Conservation (phyloP, 2,113 vertebrate species). For the Microcebus tavaratra region DNA sequence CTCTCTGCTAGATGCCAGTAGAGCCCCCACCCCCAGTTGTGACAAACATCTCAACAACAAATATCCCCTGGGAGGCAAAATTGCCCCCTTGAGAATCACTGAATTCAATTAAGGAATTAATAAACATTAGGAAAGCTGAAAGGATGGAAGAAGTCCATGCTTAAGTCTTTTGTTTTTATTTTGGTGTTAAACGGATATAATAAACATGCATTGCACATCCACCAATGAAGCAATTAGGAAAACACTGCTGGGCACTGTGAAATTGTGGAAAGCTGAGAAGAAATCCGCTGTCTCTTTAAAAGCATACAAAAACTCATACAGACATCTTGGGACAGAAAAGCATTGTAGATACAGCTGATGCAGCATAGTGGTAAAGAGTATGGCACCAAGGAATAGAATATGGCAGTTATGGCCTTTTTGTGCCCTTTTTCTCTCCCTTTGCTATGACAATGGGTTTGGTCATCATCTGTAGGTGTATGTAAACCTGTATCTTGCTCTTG, state of each 20-base stretch:
- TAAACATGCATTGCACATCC: neutral
- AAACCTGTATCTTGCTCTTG: too few relatives aligned
- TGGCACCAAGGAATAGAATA: neutral
- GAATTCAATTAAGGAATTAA: neutral
- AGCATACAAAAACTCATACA: neutral
- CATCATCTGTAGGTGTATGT: too few relatives aligned
- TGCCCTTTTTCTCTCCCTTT: too few relatives aligned
- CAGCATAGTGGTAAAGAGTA: neutral
- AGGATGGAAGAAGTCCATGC: neutral
- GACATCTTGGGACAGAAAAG: neutral
- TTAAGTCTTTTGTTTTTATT: slow-evolving; percentile 4
- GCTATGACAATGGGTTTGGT: too few relatives aligned
- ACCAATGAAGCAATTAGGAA: neutral
- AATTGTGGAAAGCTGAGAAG: neutral
- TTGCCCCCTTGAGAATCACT: neutral
- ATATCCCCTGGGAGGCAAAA: neutral
- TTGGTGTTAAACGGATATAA: slow-evolving; percentile 18
- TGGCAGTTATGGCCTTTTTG: too few relatives aligned
- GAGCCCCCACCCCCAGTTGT: neutral
- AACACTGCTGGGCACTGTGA: neutral
- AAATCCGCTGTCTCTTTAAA: neutral
- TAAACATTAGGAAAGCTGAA: neutral
- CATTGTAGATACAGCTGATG: too few relatives aligned
- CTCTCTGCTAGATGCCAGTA: neutral
- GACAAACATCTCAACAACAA: neutral